phyloP scores from a whole-genome alignment of 1,140 invertebrate species.

The Drosophila asahinai region DNA sequence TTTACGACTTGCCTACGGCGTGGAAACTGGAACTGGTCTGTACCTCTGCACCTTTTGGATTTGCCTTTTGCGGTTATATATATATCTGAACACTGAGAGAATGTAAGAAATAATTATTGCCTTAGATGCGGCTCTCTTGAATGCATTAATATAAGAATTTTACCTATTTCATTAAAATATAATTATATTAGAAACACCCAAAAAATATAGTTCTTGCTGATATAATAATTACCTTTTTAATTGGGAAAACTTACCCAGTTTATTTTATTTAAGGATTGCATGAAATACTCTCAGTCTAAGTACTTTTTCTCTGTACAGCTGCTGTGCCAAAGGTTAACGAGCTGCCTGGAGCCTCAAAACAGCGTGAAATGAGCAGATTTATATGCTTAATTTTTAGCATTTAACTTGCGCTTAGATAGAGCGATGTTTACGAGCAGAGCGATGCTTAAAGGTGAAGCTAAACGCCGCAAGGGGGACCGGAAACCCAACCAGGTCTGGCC shows the following conservation, averaged over 20 bases:
- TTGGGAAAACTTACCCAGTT: background rate
- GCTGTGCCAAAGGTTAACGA: constrained; percentile 32
- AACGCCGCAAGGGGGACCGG: background rate
- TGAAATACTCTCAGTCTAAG: background rate
- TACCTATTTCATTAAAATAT: too few relatives aligned
- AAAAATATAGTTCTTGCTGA: background rate
- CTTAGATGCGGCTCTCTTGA: background rate
- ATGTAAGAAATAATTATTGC: background rate
- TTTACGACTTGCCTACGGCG: constrained; percentile 39
- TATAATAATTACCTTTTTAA: background rate
- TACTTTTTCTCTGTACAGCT: constrained; percentile 8
- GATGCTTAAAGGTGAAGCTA: background rate
- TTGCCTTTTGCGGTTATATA: constrained; percentile 33
- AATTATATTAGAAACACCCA: background rate
- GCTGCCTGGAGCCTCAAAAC: constrained; percentile 47
- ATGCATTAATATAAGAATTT: background rate
- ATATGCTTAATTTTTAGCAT: constrained; percentile 57
- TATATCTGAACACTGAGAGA: constrained; percentile 1
- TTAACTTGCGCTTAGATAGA: constrained; percentile 46
- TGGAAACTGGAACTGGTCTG: constrained; percentile 5
- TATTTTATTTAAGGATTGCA: too few relatives aligned
- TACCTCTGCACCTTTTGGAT: constrained; percentile 8
- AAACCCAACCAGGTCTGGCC: background rate
- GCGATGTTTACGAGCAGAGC: constrained; percentile 15
- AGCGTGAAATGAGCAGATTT: constrained; percentile 66